These are phyloP conservation scores for Coptodon bakossiorum DNA, from an alignment of 2,113 vertebrate genomes.

Conservation along the genomic window DNA sequence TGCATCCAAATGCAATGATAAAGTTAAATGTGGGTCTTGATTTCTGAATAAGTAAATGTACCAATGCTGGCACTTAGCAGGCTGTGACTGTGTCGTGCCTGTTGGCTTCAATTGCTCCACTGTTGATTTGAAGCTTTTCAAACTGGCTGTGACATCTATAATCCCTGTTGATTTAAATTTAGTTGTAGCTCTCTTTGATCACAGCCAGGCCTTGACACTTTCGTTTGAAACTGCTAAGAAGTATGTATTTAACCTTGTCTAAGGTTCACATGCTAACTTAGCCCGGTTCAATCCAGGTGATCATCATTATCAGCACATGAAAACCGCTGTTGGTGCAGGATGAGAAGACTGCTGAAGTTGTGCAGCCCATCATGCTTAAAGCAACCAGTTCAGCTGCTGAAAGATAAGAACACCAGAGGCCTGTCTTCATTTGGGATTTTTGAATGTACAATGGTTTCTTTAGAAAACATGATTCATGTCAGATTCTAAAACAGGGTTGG, in stretches of 20 bases:
- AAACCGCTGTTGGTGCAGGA: neutral
- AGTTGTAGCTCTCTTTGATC: constrained; percentile 20
- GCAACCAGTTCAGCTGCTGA: neutral
- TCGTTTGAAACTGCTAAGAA: neutral
- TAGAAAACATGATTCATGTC: neutral
- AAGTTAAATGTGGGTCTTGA: neutral
- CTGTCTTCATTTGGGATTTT: neutral
- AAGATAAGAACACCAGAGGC: neutral
- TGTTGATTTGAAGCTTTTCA: constrained; percentile 31
- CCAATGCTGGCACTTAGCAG: neutral
- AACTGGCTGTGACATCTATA: constrained; percentile 14
- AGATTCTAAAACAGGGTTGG: neutral
- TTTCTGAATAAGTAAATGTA: neutral
- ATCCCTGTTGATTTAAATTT: constrained; percentile 35
- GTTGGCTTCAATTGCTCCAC: constrained; percentile 8
- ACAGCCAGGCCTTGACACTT: neutral
- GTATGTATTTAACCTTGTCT: neutral
- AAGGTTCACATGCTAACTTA: neutral
- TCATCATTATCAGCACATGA: neutral
- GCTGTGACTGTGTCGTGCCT: constrained; percentile 1
- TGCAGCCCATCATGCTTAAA: neutral
- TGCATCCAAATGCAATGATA: neutral
- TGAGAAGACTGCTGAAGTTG: neutral
- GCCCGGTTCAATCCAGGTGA: neutral
- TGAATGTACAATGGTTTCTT: neutral